Conservation (phyloP, 2,113 vertebrate species). For the Agapornis roseicollis region DNA sequence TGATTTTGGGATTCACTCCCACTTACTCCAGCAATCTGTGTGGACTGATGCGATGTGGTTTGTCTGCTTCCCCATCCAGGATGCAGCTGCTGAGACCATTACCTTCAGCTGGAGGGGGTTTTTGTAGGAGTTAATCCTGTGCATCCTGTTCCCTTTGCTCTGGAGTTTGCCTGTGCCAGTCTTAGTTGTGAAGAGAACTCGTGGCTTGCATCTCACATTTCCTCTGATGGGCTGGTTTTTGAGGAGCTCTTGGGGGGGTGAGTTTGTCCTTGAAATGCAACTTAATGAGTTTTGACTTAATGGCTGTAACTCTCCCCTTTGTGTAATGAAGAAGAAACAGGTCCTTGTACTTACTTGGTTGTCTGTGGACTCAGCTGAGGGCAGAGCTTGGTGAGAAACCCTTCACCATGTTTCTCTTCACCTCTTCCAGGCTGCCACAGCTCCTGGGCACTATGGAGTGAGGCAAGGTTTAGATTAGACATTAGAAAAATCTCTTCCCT, state of each 20-base stretch:
- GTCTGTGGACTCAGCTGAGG: neutral
- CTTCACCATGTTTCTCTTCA: neutral
- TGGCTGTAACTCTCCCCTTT: neutral
- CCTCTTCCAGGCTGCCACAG: neutral
- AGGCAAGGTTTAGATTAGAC: neutral
- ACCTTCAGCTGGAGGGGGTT: too few species aligned
- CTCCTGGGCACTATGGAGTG: neutral
- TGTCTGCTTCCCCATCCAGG: neutral
- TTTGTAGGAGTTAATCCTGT: neutral
- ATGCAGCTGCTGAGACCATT: neutral
- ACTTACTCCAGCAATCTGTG: neutral
- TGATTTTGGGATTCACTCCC: neutral
- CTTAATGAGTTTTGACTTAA: neutral
- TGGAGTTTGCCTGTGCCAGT: neutral
- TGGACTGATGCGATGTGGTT: neutral
- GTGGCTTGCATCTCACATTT: neutral
- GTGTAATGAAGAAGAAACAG: neutral
- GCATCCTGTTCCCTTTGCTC: neutral
- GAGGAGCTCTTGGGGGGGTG: neutral
- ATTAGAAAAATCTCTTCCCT: neutral
- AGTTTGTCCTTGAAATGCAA: neutral
- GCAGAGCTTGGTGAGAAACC: neutral
- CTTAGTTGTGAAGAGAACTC: neutral
- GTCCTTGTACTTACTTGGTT: neutral
- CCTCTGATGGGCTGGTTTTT: neutral